phyloP scores from a whole-genome alignment of 2,888 invertebrate species.

The Agrenia bidenticulata region DNA sequence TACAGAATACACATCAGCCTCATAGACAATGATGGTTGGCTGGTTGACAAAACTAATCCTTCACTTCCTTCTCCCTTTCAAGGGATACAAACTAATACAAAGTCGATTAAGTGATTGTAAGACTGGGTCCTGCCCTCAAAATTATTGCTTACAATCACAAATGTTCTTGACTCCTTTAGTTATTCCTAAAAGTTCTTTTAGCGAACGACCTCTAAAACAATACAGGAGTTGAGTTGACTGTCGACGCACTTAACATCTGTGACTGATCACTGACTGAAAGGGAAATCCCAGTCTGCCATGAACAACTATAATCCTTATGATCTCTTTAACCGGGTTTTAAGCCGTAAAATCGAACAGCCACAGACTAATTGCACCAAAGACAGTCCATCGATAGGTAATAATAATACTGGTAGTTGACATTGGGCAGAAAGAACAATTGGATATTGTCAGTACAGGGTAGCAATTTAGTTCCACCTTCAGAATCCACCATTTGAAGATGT shows the following conservation, averaged over 20 bases:
- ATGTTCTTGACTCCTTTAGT: constrained; percentile 6
- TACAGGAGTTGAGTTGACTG: neutral
- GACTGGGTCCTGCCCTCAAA: neutral
- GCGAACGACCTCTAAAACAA: constrained; percentile 9
- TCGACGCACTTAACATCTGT: constrained; percentile 7
- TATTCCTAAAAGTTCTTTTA: neutral
- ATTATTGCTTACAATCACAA: constrained; percentile 7
- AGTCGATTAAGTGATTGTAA: neutral
- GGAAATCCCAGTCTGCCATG: neutral
- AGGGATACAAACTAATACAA: constrained; percentile 5
- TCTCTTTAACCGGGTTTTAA: too few species aligned
- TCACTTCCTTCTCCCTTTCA: constrained; percentile 5
- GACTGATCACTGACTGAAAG: neutral
- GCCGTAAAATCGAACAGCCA: too few species aligned
- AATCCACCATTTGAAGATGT: too few species aligned
- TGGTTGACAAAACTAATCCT: constrained; percentile 9
- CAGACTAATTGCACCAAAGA: too few species aligned
- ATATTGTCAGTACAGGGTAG: too few species aligned
- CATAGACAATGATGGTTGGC: too few species aligned
- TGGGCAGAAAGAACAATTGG: too few species aligned
- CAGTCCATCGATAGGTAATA: too few species aligned
- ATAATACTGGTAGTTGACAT: too few species aligned
- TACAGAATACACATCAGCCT: too few species aligned
- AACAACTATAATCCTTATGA: too few species aligned
- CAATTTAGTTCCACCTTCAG: too few species aligned